Percentiles rank a stretch among this genome's conserved stretches.
Evolutionary conservation across 2,113 vertebrate genomes (phyloP).

Genomic region (Bolborhynchus lineola): DNA sequence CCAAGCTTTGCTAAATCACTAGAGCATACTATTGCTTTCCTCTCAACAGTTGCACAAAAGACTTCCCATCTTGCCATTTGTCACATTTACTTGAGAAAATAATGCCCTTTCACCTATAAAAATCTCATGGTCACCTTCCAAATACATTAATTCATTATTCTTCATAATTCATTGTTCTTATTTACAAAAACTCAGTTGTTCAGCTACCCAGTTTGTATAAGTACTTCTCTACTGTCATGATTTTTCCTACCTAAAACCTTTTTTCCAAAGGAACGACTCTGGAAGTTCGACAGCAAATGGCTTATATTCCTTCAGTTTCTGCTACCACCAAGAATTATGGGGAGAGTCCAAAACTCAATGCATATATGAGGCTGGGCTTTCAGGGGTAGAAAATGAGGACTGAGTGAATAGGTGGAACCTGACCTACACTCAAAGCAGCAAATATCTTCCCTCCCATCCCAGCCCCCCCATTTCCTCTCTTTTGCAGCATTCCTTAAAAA

Average conservation of each 20-base stretch:
- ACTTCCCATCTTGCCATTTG: neutral
- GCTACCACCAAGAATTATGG: neutral
- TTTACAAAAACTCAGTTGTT: neutral
- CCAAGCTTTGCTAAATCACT: neutral
- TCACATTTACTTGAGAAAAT: neutral
- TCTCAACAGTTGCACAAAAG: neutral
- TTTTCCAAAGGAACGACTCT: neutral
- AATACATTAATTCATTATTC: neutral
- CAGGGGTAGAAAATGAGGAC: neutral
- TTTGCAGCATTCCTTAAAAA: neutral
- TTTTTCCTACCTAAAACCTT: neutral
- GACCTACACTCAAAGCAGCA: neutral
- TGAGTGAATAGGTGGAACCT: neutral
- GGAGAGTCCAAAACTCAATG: neutral
- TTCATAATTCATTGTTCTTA: neutral
- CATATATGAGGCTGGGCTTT: neutral
- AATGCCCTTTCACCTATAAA: neutral
- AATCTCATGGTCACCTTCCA: neutral
- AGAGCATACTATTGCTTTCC: neutral
- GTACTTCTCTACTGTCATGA: neutral
- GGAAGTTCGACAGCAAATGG: neutral
- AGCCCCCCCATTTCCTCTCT: neutral
- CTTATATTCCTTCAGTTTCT: neutral
- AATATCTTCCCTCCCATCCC: too few relatives aligned
- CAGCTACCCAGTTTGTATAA: neutral